Base-by-base conservation (phyloP, 2,113 vertebrate genomes). In the Dromiciops gliroides region DNA sequence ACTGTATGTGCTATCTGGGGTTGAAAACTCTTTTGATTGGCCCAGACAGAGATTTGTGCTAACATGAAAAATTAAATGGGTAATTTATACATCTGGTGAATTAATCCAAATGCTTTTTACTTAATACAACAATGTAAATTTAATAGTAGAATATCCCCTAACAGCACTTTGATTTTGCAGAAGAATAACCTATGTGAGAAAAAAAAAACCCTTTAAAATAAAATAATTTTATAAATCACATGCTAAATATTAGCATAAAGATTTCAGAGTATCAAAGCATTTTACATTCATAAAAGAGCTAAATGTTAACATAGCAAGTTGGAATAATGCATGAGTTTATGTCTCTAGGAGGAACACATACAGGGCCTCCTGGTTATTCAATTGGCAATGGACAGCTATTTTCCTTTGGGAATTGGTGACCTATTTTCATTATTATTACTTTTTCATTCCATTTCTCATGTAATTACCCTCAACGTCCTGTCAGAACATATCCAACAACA, bases 261-360 rank as follows among this genome's bases (percentile, higher is more conserved):
- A 94, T 90, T 50, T 50, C 44, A 10, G 0, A 48, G 22, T 16
- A 44, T 93, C 91, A 89, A 75, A 60, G 51, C 28, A 89, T 93
- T 95, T 94, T 90, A 93, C 25, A 94, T 91, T 1, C 12, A 93
- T 92, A 51, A 94, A 90, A 14, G 10, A 94, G 90, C 28, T 92
- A 67, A 90, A 90, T 93, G 52, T 50, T 16, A 88, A 92, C 22
- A 93, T 8, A 50, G 26, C 5, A 89, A 90, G 28, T 22, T 83
- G 48, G 52, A 83, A 50, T 88, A 94, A 67, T 50, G 94, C 50
- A 22, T 26, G 75, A 48, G 19, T 89, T 83, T 83, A 8, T 88
- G 7, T 95, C 16, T 96, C 14, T 24, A 49, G 16, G 9, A 95
- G 22, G 49, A 50, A 25, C 56, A 90, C 52, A 53, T 19, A 23